These are phyloP conservation scores for Prostheceraeus crozeri DNA, from an alignment of 2,888 invertebrate genomes.

Conservation along the genomic window DNA sequence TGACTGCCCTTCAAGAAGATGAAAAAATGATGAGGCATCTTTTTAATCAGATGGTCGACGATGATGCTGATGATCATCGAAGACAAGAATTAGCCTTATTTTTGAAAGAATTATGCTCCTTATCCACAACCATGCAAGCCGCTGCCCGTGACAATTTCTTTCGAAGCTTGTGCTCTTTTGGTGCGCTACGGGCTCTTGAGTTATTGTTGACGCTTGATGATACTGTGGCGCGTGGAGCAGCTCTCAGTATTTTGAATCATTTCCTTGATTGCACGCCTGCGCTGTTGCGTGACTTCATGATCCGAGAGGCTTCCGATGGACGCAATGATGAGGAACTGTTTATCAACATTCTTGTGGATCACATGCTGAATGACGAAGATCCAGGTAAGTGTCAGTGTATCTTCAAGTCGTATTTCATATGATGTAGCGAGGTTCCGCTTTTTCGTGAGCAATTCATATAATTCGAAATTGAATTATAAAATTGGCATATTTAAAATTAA, in stretches of 20 bases:
- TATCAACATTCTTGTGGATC: slow-evolving; percentile 88
- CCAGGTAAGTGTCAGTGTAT: slow-evolving; percentile 61
- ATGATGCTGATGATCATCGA: slow-evolving; percentile 72
- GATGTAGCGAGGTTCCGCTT: too few species aligned
- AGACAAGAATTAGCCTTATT: slow-evolving; percentile 89
- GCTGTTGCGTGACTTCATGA: slow-evolving; percentile 87
- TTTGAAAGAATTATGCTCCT: slow-evolving; percentile 96
- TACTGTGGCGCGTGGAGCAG: slow-evolving; percentile 84
- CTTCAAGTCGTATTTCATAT: too few species aligned
- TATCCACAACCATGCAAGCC: slow-evolving; percentile 94
- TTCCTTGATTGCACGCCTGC: slow-evolving; percentile 97
- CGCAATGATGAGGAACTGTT: slow-evolving; percentile 81
- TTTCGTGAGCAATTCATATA: too few species aligned
- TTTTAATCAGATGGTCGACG: slow-evolving; percentile 82
- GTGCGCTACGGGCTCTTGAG: slow-evolving; percentile 54
- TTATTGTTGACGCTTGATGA: slow-evolving; percentile 64
- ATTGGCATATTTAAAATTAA: too few species aligned
- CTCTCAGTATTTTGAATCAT: slow-evolving; percentile 92
- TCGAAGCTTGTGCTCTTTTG: slow-evolving; percentile 62
- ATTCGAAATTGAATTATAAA: too few species aligned
- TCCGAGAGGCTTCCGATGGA: slow-evolving; percentile 73
- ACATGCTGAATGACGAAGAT: slow-evolving; percentile 92
- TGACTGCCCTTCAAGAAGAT: slow-evolving; percentile 92
- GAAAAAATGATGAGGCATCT: slow-evolving; percentile 88
- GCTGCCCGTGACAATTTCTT: slow-evolving; percentile 94